Conservation (phyloP, 2,113 vertebrate genomes). For the Symphodus melops region DNA sequence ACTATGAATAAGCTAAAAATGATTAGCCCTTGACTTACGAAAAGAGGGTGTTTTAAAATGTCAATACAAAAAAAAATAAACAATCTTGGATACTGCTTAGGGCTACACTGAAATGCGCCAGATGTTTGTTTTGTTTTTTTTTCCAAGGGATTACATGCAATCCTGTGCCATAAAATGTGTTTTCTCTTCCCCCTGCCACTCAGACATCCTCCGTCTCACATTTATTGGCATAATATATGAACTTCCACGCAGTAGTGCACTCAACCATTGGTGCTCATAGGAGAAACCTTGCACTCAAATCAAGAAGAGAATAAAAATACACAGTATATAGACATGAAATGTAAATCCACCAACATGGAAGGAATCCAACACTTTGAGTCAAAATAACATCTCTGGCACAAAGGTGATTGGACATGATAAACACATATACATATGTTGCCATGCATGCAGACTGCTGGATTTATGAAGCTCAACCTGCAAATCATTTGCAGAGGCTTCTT, state of each 20-base stretch:
- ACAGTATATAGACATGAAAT: background rate
- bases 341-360: conserved; percentile 31
- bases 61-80: no score
- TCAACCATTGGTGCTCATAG: conserved; percentile 2
- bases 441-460: conserved; percentile 7
- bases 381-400: no score
- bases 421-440: conserved; percentile 1
- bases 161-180: conserved; percentile 24
- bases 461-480: conserved; percentile 5
- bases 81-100: conserved; percentile 19
- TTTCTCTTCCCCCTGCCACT: conserved; percentile 5
- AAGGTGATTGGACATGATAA: background rate
- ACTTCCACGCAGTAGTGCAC: background rate
- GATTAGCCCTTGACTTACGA: conserved; percentile 43
- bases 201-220: conserved; percentile 28
- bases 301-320: conserved; percentile 55
- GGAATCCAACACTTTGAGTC: conserved; percentile 35
- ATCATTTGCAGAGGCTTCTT: background rate
- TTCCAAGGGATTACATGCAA: conserved; percentile 12
- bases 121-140: no score
- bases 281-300: conserved; percentile 16
- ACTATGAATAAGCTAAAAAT: conserved; percentile 56
- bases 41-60: conserved; percentile 17
- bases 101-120: conserved; percentile 25
- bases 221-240: background rate